Percentiles rank a stretch among this genome's conserved stretches.
These are phyloP conservation scores for Lycodopsis pacificus DNA, from an alignment of 2,797 vertebrate species.

Conservation along the genomic window DNA sequence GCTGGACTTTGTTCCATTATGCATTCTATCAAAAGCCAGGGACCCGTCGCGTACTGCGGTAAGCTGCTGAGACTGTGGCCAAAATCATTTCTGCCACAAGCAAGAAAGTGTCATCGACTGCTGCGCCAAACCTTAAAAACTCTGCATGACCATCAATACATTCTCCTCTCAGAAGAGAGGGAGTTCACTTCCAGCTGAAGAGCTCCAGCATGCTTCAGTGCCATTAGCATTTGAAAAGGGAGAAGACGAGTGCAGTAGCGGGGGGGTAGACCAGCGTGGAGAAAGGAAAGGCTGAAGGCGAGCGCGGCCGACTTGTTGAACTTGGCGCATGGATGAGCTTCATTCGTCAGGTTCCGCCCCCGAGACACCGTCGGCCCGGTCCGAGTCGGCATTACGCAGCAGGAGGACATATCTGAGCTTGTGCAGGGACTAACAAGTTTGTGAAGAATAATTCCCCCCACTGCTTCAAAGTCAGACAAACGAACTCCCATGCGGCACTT, in stretches of 20 bases:
- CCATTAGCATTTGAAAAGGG: conserved; percentile 80
- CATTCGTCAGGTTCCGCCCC: conserved; percentile 63
- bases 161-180: conserved; percentile 53
- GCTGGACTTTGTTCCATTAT: conserved; percentile 66
- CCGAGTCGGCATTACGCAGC: conserved; percentile 47
- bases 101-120: conserved; percentile 52
- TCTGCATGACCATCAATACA: conserved; percentile 74
- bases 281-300: conserved; percentile 48
- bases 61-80: conserved; percentile 50
- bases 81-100: conserved; percentile 62
- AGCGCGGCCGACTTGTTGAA: conserved; percentile 73
- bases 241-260: conserved; percentile 60
- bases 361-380: conserved; percentile 46
- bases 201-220: conserved; percentile 63
- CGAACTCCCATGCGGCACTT: conserved; percentile 24
- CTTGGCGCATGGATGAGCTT: conserved; percentile 71
- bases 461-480: conserved; percentile 52
- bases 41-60: conserved; percentile 43
- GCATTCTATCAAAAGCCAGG: conserved; percentile 60
- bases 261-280: conserved; percentile 6
- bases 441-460: neutral
- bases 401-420: conserved; percentile 22
- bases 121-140: conserved; percentile 68
- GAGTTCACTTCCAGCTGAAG: conserved; percentile 63
- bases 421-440: conserved; percentile 21